Conservation (phyloP, 2,113 vertebrate species). For the Cryptoleucopteryx plumbea region DNA sequence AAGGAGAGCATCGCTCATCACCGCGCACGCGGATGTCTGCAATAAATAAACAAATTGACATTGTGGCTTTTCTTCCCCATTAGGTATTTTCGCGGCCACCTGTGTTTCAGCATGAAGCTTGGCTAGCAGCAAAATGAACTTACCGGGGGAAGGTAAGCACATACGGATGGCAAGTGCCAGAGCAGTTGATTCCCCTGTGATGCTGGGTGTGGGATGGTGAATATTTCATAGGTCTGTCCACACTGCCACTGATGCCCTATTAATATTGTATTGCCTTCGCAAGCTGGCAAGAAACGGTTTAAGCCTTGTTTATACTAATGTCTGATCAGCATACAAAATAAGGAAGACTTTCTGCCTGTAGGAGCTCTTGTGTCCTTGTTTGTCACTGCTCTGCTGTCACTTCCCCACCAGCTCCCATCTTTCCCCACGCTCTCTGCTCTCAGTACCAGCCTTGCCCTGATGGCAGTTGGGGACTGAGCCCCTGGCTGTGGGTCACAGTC, state of each 20-base stretch:
- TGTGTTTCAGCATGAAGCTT: neutral
- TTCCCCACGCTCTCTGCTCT: neutral
- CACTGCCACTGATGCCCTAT: fast-evolving
- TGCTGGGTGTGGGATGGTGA: fast-evolving
- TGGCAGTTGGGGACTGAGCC: neutral
- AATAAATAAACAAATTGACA: neutral
- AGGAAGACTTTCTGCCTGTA: neutral
- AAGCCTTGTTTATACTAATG: neutral
- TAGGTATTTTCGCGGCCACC: neutral
- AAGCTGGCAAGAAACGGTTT: neutral
- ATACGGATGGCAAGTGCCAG: fast-evolving
- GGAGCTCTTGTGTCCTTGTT: neutral
- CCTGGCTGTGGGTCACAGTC: neutral
- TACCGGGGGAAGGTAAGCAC: neutral
- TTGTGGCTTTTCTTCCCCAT: neutral
- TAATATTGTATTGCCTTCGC: neutral
- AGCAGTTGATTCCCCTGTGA: neutral
- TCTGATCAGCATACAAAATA: neutral
- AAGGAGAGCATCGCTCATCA: neutral
- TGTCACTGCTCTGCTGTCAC: neutral
- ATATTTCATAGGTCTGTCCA: neutral
- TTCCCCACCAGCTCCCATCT: neutral
- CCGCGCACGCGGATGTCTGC: fast-evolving
- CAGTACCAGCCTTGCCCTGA: neutral
- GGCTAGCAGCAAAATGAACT: neutral